Conservation (phyloP, 1,140 invertebrate species). For the Drosophila athabasca region DNA sequence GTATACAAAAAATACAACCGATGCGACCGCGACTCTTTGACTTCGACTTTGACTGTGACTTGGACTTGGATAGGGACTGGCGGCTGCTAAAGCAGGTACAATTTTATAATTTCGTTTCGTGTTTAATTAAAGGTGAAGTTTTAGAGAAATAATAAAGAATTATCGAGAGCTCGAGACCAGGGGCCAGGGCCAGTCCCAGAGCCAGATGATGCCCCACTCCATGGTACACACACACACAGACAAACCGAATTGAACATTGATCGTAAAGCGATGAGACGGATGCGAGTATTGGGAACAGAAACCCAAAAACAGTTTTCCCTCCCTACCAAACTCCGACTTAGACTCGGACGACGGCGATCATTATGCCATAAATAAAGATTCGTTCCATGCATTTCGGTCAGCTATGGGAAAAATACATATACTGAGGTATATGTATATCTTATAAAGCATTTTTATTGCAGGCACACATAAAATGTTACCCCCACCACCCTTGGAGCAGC, state of each 20-base stretch:
- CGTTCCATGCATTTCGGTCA: conserved; percentile 62
- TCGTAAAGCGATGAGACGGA: conserved; percentile 73
- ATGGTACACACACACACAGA: conserved; percentile 31
- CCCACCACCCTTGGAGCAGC: too few relatives aligned
- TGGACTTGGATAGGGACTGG: conserved; percentile 28
- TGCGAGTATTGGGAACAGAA: conserved; percentile 18
- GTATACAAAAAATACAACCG: conserved; percentile 10
- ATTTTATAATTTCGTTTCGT: conserved; percentile 82
- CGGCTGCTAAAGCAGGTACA: conserved; percentile 78
- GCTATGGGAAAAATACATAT: conserved; percentile 68
- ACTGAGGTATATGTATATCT: not conserved
- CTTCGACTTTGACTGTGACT: conserved; percentile 30
- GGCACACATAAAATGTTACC: conserved; percentile 37
- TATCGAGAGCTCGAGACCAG: conserved; percentile 53
- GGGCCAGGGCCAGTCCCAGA: conserved; percentile 8
- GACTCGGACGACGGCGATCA: conserved; percentile 58
- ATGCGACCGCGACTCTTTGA: conserved; percentile 42
- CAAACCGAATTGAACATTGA: conserved; percentile 54
- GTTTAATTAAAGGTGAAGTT: conserved; percentile 83
- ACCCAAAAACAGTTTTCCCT: conserved; percentile 34
- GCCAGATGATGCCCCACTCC: conserved; percentile 53
- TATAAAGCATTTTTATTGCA: conserved; percentile 73
- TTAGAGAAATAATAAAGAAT: conserved; percentile 83
- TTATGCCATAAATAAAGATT: conserved; percentile 83
- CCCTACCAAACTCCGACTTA: conserved; percentile 34